These are phyloP conservation scores for Entomyzon cyanotis DNA, from an alignment of 2,113 vertebrate species.

Conservation along the genomic window DNA sequence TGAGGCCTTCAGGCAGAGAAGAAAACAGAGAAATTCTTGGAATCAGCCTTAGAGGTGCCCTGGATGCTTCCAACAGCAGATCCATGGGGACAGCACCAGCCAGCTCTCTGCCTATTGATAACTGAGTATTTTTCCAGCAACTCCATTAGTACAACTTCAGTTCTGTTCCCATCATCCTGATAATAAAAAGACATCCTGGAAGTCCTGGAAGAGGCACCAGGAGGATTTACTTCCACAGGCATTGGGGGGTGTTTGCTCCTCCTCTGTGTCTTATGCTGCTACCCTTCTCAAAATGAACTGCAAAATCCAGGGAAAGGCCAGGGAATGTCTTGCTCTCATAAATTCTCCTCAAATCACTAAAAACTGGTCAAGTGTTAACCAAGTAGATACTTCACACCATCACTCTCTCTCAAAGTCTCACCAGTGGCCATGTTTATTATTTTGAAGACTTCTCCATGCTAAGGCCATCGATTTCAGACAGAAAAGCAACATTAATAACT, in stretches of 20 bases:
- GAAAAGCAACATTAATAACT: not conserved
- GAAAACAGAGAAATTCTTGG: not conserved
- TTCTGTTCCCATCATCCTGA: not conserved
- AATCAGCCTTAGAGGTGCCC: not conserved
- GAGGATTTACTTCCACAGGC: not conserved
- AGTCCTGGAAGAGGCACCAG: not conserved
- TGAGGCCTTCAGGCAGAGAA: not conserved
- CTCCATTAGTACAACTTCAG: not conserved
- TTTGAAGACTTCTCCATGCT: not conserved
- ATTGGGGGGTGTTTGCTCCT: not conserved
- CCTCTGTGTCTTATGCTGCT: accelerated
- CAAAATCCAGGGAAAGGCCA: not conserved
- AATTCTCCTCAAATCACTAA: not conserved
- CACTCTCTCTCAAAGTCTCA: not conserved
- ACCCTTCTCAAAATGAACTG: not conserved
- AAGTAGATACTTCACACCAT: not conserved
- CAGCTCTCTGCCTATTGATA: not conserved
- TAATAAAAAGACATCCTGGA: not conserved
- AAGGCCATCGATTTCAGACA: not conserved
- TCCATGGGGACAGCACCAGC: not conserved
- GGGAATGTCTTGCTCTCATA: not conserved
- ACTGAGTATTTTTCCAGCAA: not conserved
- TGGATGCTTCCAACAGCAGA: not conserved
- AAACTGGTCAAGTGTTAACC: not conserved
- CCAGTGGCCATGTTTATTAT: not conserved